Evolutionary conservation across 2,797 vertebrate genomes (phyloP).

Genomic region (Crenuchus spilurus): DNA sequence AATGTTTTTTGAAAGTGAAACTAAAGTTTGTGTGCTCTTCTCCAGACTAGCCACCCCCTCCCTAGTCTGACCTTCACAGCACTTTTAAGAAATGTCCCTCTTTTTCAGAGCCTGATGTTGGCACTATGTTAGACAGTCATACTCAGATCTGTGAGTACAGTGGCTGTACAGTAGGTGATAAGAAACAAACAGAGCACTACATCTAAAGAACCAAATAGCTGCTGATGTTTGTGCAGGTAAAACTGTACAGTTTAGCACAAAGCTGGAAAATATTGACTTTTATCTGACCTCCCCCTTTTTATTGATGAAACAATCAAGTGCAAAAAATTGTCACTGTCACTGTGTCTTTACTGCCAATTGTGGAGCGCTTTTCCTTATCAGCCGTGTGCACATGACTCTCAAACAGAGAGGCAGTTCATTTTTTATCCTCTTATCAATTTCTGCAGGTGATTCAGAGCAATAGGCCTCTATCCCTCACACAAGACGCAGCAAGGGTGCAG

Average conservation of each 20-base stretch:
- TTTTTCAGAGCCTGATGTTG: no score
- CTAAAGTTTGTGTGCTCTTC: no score
- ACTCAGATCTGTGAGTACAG: no score
- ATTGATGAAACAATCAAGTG: slow-evolving; percentile 57
- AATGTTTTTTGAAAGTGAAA: no score
- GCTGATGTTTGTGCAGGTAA: slow-evolving; percentile 11
- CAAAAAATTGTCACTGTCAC: slow-evolving; percentile 48
- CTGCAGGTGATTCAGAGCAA: slow-evolving; percentile 52
- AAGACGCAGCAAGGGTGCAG: slow-evolving; percentile 9
- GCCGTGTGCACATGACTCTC: slow-evolving; percentile 43
- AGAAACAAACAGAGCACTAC: neutral
- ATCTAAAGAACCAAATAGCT: slow-evolving; percentile 10
- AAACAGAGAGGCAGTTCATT: slow-evolving; percentile 39
- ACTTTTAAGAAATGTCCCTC: no score
- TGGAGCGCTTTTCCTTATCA: slow-evolving; percentile 51
- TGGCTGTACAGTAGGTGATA: neutral
- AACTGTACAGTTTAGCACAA: slow-evolving; percentile 20
- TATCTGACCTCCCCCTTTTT: slow-evolving; percentile 40
- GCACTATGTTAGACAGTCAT: no score
- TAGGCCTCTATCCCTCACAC: slow-evolving; percentile 19
- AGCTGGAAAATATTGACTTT: slow-evolving; percentile 48
- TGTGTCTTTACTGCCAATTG: slow-evolving; percentile 37
- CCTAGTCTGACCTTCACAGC: no score
- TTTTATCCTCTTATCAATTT: slow-evolving; percentile 59
- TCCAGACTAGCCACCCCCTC: no score